Conservation (phyloP, 2,888 invertebrate genomes). For the Perizoma flavofasciatum region DNA sequence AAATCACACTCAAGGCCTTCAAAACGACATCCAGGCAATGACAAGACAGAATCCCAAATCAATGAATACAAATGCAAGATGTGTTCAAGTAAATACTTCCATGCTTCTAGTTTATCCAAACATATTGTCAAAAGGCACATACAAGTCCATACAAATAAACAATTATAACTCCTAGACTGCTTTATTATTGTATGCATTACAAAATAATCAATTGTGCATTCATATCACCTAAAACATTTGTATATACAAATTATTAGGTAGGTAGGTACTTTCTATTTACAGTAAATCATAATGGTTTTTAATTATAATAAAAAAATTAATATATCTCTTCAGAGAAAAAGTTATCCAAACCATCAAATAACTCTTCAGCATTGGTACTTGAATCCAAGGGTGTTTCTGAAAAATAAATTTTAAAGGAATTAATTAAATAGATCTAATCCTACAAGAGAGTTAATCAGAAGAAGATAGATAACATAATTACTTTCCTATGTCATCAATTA, state of each 20-base stretch:
- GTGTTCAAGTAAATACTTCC: constrained; percentile 65
- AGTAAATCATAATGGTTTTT: too few species aligned
- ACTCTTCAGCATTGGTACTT: constrained; percentile 48
- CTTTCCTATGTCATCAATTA: too few species aligned
- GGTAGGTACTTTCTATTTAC: too few species aligned
- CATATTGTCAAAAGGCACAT: constrained; percentile 72
- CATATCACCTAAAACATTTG: too few species aligned
- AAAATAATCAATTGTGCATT: constrained; percentile 5
- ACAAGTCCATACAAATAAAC: constrained; percentile 47
- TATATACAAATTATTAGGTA: too few species aligned
- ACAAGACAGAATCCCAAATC: constrained; percentile 23
- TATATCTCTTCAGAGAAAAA: constrained; percentile 72
- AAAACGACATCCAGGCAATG: constrained; percentile 27
- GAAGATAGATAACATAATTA: too few species aligned
- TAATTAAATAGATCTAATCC: not conserved
- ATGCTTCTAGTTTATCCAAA: constrained; percentile 65
- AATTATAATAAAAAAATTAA: constrained; percentile 39
- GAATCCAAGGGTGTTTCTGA: constrained; percentile 50
- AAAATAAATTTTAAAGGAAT: constrained; percentile 24
- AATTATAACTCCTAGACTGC: constrained; percentile 15
- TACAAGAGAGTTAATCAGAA: too few species aligned
- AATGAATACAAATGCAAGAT: constrained; percentile 66
- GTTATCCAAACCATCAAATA: constrained; percentile 66
- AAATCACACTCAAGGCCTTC: constrained; percentile 52
- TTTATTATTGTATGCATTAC: constrained; percentile 6